Conservation (phyloP, 1,140 invertebrate species). For the Drosophila malerkotliana region DNA sequence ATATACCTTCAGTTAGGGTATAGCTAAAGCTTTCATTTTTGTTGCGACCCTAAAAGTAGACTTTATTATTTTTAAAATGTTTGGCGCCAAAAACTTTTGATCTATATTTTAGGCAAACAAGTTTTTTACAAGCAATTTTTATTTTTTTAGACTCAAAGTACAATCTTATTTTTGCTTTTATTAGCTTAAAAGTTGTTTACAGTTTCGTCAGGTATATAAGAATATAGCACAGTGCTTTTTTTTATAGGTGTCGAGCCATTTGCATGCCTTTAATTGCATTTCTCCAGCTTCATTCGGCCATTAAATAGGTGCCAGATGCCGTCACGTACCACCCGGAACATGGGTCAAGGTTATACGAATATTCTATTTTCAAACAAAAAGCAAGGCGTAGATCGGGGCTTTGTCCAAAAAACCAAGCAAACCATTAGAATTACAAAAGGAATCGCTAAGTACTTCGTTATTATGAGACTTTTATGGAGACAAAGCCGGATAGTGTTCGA, state of each 20-base stretch:
- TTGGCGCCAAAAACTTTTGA: background rate
- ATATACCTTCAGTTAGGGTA: background rate
- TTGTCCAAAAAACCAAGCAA: conserved; percentile 12
- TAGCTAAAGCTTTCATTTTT: background rate
- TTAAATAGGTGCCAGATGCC: background rate
- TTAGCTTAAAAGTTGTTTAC: background rate
- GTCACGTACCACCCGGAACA: conserved; percentile 17
- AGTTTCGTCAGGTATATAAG: background rate
- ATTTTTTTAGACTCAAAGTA: no score
- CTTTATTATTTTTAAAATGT: background rate
- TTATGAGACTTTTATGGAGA: conserved; percentile 32
- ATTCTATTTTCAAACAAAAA: conserved; percentile 1
- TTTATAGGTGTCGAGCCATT: background rate
- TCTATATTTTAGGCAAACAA: background rate
- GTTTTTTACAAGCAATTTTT: background rate
- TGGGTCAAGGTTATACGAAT: conserved; percentile 23
- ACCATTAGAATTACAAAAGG: conserved; percentile 39
- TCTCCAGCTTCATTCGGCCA: background rate
- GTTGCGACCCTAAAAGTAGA: background rate
- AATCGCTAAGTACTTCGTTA: conserved; percentile 28
- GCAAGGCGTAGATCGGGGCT: background rate
- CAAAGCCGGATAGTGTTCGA: background rate
- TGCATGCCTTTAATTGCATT: background rate
- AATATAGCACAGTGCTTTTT: background rate
- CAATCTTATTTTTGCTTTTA: background rate